Percentiles rank a stretch among this genome's conserved stretches.
phyloP scores from a whole-genome alignment of 2,113 vertebrate genomes.

The Empidonax alnorum region DNA sequence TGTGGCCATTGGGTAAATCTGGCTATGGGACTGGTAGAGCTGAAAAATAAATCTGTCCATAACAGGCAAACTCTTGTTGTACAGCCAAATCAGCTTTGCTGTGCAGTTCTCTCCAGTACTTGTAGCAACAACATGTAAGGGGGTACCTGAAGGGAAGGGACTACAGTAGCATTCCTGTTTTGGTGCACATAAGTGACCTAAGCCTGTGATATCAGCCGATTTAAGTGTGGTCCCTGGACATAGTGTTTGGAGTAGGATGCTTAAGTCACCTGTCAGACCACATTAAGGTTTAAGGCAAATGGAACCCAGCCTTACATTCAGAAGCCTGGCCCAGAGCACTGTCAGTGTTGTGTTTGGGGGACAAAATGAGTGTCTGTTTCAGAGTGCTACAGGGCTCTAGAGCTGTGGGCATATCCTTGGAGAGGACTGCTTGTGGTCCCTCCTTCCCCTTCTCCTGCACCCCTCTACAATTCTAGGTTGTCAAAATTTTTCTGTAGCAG shows the following conservation, averaged over 20 bases:
- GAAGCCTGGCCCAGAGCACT: not conserved
- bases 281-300: fast-evolving
- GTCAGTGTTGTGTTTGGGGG: not conserved
- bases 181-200: not conserved
- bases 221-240: not conserved
- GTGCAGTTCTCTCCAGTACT: not conserved
- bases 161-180: not conserved
- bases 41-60: not conserved
- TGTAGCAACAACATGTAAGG: not conserved
- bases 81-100: not conserved
- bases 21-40: not conserved
- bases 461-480: not conserved
- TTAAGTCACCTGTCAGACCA: not conserved
- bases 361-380: not conserved
- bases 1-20: not conserved
- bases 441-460: not conserved
- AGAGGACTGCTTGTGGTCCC: not conserved
- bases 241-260: not conserved
- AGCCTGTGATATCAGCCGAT: not conserved
- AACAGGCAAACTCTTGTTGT: not conserved
- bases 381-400: fast-evolving
- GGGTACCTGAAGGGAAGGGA: not conserved
- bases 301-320: not conserved
- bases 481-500: not conserved
- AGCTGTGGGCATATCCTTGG: not conserved